Conservation (phyloP, 2,113 vertebrate genomes). For the Phrynosoma blainvillii region DNA sequence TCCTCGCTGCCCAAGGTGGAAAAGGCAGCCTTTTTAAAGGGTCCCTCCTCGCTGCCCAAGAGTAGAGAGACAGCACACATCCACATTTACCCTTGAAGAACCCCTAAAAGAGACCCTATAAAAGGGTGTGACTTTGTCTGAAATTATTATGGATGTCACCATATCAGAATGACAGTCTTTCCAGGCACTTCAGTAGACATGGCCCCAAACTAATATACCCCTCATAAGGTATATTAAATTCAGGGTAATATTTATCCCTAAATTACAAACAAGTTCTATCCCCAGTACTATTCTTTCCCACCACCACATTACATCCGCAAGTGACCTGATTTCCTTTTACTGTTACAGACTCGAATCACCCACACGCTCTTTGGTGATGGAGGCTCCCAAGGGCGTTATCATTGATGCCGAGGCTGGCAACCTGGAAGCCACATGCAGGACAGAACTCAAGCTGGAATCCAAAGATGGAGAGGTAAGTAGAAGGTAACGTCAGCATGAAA, state of each 20-base stretch:
- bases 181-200: not conserved
- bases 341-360: constrained; percentile 92
- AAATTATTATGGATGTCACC: not conserved
- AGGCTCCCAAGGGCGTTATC: constrained; percentile 95
- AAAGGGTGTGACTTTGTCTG: not conserved
- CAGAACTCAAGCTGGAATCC: constrained; percentile 94
- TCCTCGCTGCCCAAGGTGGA: no score
- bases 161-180: not conserved
- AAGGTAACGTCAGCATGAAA: fast-evolving
- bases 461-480: constrained; percentile 93
- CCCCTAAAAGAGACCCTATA: not conserved
- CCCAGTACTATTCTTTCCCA: not conserved
- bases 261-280: not conserved
- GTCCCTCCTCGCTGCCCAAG: no score
- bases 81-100: not conserved
- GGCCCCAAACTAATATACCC: not conserved
- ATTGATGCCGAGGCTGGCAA: constrained; percentile 96
- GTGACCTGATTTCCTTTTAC: not conserved
- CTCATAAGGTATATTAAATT: not conserved
- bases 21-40: no score
- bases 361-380: constrained; percentile 92
- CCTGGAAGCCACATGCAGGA: constrained; percentile 93
- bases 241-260: not conserved
- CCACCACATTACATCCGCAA: fast-evolving
- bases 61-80: not conserved